Percentiles rank a stretch among this genome's conserved stretches.
Conservation (phyloP, 2,888 invertebrate genomes). For the Cactoblastis cactorum region DNA sequence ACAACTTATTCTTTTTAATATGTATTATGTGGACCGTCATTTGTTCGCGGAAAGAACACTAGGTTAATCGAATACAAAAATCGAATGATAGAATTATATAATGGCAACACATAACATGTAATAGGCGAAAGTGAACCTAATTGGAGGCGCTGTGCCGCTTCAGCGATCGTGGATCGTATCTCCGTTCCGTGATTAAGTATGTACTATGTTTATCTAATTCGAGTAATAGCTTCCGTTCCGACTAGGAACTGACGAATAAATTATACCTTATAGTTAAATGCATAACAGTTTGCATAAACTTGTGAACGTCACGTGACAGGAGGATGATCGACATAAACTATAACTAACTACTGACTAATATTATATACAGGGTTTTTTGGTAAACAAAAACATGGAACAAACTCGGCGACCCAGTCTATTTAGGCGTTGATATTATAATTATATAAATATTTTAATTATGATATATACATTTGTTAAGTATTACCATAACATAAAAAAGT, state of each 20-base stretch:
- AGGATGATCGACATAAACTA: too few relatives aligned
- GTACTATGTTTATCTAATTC: conserved; percentile 1
- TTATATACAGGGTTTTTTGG: too few relatives aligned
- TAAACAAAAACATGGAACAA: too few relatives aligned
- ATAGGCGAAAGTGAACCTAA: conserved; percentile 5
- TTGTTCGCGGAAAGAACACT: not conserved
- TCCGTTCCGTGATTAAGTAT: conserved; percentile 6
- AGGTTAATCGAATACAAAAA: conserved; percentile 2
- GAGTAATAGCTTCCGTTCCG: not conserved
- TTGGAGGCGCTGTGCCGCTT: conserved; percentile 3
- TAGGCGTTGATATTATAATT: too few relatives aligned
- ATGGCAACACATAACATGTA: conserved; percentile 6
- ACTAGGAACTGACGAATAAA: not conserved
- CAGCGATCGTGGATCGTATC: not conserved
- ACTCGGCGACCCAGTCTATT: too few relatives aligned
- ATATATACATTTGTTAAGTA: too few relatives aligned
- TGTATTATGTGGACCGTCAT: not conserved
- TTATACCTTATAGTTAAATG: not conserved
- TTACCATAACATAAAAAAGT: too few relatives aligned
- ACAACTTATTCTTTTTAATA: not conserved
- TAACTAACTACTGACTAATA: too few relatives aligned
- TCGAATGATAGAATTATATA: not conserved
- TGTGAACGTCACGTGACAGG: too few relatives aligned
- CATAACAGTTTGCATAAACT: not conserved
- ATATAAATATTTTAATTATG: too few relatives aligned